Percentiles rank a stretch among this genome's conserved stretches.
phyloP scores from a whole-genome alignment of 2,888 invertebrate species.

The Ennomos erosarius region DNA sequence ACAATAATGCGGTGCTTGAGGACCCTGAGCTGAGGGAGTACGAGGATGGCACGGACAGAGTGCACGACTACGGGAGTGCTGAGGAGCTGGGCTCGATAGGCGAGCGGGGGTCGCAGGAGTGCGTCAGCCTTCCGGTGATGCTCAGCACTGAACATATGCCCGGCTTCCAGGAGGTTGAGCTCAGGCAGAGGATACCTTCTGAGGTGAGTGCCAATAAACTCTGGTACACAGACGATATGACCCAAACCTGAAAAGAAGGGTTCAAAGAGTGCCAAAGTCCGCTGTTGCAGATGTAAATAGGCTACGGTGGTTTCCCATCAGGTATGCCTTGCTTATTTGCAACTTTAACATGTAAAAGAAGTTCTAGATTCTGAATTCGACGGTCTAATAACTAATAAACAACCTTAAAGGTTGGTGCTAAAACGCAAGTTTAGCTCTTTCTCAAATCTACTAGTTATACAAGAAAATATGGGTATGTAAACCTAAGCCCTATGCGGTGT shows the following conservation, averaged over 20 bases:
- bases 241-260: too few species aligned
- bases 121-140: conserved; percentile 77
- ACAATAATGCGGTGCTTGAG: conserved; percentile 81
- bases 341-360: too few species aligned
- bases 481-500: background rate
- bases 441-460: too few species aligned
- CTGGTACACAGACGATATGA: too few species aligned
- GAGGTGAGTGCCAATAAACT: conserved; percentile 60
- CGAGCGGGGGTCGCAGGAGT: conserved; percentile 78
- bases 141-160: conserved; percentile 80
- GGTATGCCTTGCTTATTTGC: background rate
- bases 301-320: background rate
- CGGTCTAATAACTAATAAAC: too few species aligned
- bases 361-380: too few species aligned
- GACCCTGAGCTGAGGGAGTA: conserved; percentile 76
- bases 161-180: conserved; percentile 79
- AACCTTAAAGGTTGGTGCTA: background rate
- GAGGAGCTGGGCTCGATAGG: conserved; percentile 78
- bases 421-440: too few species aligned
- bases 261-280: too few species aligned
- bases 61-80: conserved; percentile 74
- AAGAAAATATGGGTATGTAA: too few species aligned
- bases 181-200: conserved; percentile 74
- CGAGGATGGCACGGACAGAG: conserved; percentile 66
- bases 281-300: too few species aligned